Evolutionary conservation across 1,140 invertebrate genomes (phyloP).

Genomic region (Cydia pomonella): DNA sequence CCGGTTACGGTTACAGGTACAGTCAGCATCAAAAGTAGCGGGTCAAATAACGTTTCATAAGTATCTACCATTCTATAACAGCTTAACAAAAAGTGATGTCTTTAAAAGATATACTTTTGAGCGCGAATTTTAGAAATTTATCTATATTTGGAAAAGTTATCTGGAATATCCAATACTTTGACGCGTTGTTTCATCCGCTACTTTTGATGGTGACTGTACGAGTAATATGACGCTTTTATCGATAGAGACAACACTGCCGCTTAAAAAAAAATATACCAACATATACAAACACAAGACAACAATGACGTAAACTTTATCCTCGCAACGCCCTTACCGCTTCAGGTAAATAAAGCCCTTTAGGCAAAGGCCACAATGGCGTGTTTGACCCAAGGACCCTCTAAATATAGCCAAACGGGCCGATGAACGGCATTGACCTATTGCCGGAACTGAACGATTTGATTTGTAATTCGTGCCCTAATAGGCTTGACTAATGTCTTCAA

Average conservation of each 20-base stretch:
- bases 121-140: too few relatives aligned
- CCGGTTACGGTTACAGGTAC: too few relatives aligned
- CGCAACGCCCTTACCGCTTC: background rate
- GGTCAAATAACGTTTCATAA: too few relatives aligned
- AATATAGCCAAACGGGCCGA: background rate
- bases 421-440: constrained; percentile 23
- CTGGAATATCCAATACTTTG: too few relatives aligned
- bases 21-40: too few relatives aligned
- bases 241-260: background rate
- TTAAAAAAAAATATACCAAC: background rate
- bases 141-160: too few relatives aligned
- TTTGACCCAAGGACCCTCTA: constrained; percentile 16
- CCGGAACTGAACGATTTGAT: background rate
- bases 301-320: background rate
- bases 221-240: too few relatives aligned
- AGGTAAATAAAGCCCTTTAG: background rate
- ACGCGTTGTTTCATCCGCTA: too few relatives aligned
- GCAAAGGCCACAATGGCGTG: background rate
- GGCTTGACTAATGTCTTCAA: background rate
- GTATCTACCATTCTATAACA: too few relatives aligned
- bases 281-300: background rate
- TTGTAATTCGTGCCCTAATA: background rate
- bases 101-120: too few relatives aligned
- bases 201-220: too few relatives aligned
- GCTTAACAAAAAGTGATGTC: too few relatives aligned